Percentiles rank a stretch among this genome's conserved stretches.
Evolutionary conservation across 2,888 invertebrate genomes (phyloP).

Genomic region (Limnephilus auricula): DNA sequence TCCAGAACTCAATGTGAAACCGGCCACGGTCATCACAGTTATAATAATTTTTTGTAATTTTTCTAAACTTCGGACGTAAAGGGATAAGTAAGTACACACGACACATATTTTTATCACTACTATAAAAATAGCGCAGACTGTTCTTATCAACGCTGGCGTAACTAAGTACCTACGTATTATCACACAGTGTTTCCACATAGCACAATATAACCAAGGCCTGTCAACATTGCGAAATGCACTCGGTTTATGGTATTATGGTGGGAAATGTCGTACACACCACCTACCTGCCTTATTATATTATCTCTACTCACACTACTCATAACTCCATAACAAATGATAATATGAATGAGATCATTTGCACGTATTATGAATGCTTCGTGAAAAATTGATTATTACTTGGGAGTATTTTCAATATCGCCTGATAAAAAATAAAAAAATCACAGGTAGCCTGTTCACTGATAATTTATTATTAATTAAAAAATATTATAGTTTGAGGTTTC

Average conservation of each 20-base stretch:
- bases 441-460: too few relatives aligned
- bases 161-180: not conserved
- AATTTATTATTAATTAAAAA: too few relatives aligned
- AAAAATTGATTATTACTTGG: not conserved
- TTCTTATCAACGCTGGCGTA: not conserved
- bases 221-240: constrained; percentile 7
- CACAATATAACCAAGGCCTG: constrained; percentile 12
- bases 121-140: constrained; percentile 30
- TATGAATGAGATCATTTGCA: not conserved
- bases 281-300: not conserved
- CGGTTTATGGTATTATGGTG: not conserved
- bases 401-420: not conserved
- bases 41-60: not conserved
- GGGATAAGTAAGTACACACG: constrained; percentile 18
- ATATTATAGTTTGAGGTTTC: too few relatives aligned
- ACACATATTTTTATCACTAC: constrained; percentile 22
- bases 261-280: not conserved
- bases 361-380: not conserved
- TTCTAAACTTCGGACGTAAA: not conserved
- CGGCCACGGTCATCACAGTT: too few relatives aligned
- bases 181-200: constrained; percentile 4
- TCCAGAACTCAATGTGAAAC: too few relatives aligned
- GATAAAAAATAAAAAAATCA: not conserved
- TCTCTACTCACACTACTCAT: too few relatives aligned
- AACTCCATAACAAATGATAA: not conserved